Percentiles rank a stretch among this genome's conserved stretches.
phyloP scores from a whole-genome alignment of 2,797 vertebrate species.

The Moxostoma hubbsi region DNA sequence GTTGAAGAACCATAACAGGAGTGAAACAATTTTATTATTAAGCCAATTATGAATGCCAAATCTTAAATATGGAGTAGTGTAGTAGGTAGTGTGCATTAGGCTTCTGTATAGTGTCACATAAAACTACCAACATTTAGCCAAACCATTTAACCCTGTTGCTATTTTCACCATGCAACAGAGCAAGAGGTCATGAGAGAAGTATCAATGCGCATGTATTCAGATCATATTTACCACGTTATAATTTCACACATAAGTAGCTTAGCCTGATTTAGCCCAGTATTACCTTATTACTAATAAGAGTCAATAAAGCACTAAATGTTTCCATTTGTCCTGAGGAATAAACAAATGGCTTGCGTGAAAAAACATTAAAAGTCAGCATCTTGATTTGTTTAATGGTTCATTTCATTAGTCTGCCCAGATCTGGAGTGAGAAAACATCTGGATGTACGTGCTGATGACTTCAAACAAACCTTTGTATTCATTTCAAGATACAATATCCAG shows the following conservation, averaged over 20 bases:
- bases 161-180: neutral
- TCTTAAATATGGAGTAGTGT: too few relatives aligned
- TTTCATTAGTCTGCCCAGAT: conserved; percentile 5
- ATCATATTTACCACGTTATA: conserved; percentile 8
- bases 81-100: too few relatives aligned
- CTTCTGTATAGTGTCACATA: too few relatives aligned
- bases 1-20: too few relatives aligned
- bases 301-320: conserved; percentile 20
- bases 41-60: too few relatives aligned
- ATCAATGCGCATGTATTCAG: conserved; percentile 6
- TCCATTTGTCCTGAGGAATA: conserved; percentile 33
- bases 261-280: conserved; percentile 5
- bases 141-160: neutral
- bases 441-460: neutral
- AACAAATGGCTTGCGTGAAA: conserved; percentile 24
- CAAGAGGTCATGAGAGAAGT: conserved; percentile 27
- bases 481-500: conserved; percentile 8
- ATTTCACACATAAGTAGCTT: conserved; percentile 28
- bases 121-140: too few relatives aligned
- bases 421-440: conserved; percentile 34
- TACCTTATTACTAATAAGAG: conserved; percentile 15
- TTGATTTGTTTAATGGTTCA: conserved; percentile 24
- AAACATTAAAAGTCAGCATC: conserved; percentile 12
- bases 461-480: conserved; percentile 6
- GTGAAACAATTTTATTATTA: too few relatives aligned